A percentile compares a stretch with the other conserved stretches of the same genome.
Conservation (phyloP, 92 coral and sea anemone genomes). For the Epizoanthus ramosus region DNA sequence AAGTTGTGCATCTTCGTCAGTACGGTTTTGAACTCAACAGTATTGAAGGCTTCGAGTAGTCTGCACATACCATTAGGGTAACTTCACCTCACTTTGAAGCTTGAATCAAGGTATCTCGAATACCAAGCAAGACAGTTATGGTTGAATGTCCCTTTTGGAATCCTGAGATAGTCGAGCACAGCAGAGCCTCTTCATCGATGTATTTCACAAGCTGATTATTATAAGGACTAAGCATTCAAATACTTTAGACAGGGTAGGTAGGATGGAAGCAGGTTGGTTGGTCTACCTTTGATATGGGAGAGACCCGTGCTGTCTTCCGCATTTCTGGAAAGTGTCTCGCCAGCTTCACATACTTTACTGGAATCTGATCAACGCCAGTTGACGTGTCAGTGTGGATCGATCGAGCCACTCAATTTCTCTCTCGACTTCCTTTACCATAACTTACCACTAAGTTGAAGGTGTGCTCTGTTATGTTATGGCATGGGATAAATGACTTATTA, state of each 20-base stretch:
- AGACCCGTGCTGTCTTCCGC: slow-evolving; percentile 32
- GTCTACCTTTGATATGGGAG: neutral
- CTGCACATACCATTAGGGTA: slow-evolving; percentile 37
- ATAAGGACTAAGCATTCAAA: slow-evolving; percentile 8
- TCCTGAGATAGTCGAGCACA: slow-evolving; percentile 33
- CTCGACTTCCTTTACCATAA: slow-evolving; percentile 14
- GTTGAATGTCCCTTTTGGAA: neutral
- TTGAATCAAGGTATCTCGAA: slow-evolving; percentile 24
- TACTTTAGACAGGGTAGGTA: slow-evolving; percentile 17
- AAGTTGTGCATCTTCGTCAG: slow-evolving; percentile 47
- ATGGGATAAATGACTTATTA: no score
- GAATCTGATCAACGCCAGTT: slow-evolving; percentile 35
- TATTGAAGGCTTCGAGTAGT: slow-evolving; percentile 46
- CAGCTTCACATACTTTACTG: slow-evolving; percentile 23
- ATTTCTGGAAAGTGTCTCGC: slow-evolving; percentile 12
- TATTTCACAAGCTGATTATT: slow-evolving; percentile 11
- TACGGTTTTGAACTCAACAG: slow-evolving; percentile 43
- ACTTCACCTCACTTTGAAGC: slow-evolving; percentile 41
- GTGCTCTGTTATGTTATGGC: no score
- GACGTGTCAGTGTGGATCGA: slow-evolving; percentile 2
- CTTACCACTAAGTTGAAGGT: neutral
- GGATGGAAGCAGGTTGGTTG: slow-evolving; percentile 21
- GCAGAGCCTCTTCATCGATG: slow-evolving; percentile 13
- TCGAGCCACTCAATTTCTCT: slow-evolving; percentile 1
- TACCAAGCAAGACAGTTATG: slow-evolving; percentile 18